These are phyloP conservation scores for Pyrgilauda ruficollis DNA, from an alignment of 2,113 vertebrate genomes.

Conservation along the genomic window DNA sequence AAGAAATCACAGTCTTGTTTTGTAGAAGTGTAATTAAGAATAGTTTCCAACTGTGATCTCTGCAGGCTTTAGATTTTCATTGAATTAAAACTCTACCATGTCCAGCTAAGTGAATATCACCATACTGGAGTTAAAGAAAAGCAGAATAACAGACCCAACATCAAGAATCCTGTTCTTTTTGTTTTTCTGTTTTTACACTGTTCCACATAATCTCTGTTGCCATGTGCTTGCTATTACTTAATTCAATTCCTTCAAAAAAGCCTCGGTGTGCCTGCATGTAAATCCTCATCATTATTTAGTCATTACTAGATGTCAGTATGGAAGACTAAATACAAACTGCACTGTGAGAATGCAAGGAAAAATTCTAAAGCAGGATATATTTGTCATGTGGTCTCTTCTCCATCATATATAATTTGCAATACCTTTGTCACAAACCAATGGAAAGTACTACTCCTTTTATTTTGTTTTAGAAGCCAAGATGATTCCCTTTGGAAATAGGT, in stretches of 20 bases:
- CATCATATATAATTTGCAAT: background rate
- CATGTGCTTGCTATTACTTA: background rate
- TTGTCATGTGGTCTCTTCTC: background rate
- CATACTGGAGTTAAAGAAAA: background rate
- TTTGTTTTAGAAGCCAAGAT: background rate
- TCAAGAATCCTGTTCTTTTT: background rate
- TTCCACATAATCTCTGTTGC: background rate
- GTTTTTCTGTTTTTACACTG: background rate
- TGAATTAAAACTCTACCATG: background rate
- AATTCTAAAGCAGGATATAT: background rate
- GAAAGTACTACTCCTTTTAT: background rate
- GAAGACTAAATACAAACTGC: background rate
- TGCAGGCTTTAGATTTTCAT: background rate
- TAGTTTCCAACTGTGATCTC: background rate
- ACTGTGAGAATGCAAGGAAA: background rate
- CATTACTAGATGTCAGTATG: background rate
- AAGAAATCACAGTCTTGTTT: background rate
- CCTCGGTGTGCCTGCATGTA: background rate
- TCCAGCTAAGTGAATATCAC: background rate
- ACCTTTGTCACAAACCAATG: background rate
- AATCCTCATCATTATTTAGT: background rate
- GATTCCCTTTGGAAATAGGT: background rate
- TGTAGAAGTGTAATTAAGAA: background rate
- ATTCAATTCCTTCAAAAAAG: background rate
- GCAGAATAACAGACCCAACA: background rate